Conservation (phyloP, 2,113 vertebrate genomes). For the Cryptomyrus ogoouensis region DNA sequence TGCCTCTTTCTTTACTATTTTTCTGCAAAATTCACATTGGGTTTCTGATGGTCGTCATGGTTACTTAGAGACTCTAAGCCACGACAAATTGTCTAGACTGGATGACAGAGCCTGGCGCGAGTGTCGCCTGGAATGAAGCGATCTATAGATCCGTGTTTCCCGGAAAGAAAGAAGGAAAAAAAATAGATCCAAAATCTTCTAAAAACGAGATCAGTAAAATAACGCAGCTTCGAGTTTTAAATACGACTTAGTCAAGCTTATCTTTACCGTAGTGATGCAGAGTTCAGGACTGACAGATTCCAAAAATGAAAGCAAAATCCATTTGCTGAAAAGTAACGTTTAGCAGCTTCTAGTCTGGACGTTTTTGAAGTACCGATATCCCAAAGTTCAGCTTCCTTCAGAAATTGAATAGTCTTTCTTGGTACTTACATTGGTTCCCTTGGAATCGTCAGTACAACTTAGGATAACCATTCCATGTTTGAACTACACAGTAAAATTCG, state of each 20-base stretch:
- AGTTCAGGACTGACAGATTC: conserved; percentile 51
- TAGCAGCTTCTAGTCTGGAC: conserved; percentile 1
- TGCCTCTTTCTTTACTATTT: conserved; percentile 42
- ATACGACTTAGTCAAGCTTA: conserved; percentile 51
- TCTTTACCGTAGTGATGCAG: conserved; percentile 58
- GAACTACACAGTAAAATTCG: neutral
- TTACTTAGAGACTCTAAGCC: conserved; percentile 71
- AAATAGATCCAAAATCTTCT: conserved; percentile 53
- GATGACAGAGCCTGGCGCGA: conserved; percentile 69
- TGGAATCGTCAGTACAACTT: conserved; percentile 2
- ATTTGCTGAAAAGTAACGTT: conserved; percentile 30
- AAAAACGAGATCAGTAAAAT: conserved; percentile 47
- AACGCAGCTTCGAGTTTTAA: conserved; percentile 49
- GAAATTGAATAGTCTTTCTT: neutral
- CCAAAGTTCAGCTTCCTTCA: conserved; percentile 31
- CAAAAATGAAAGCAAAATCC: conserved; percentile 51
- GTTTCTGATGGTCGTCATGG: conserved; percentile 78
- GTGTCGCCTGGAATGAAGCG: conserved; percentile 66
- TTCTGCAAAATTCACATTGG: conserved; percentile 70
- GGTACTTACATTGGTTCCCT: conserved; percentile 22
- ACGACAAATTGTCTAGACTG: conserved; percentile 71
- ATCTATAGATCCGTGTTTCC: conserved; percentile 50
- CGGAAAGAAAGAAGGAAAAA: conserved; percentile 27
- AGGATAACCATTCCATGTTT: conserved; percentile 19
- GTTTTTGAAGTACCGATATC: conserved; percentile 36